These are phyloP conservation scores for Euzetes globulus DNA, from an alignment of 2,888 invertebrate genomes.

Conservation along the genomic window DNA sequence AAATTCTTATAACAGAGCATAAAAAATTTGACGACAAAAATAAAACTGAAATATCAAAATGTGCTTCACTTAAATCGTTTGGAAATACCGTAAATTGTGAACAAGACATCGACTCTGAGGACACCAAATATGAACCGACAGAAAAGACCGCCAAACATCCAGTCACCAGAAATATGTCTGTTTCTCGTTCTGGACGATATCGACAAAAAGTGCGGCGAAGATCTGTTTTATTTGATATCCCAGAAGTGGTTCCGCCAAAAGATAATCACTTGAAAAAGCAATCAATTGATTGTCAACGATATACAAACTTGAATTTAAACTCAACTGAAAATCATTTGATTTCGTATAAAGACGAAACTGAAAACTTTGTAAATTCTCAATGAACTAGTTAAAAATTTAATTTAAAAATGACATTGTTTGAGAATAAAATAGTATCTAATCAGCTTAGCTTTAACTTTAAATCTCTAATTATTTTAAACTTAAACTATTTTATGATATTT, in stretches of 20 bases:
- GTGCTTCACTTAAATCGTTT: background rate
- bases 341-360: background rate
- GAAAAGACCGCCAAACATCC: background rate
- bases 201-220: background rate
- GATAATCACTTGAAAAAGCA: background rate
- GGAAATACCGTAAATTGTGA: background rate
- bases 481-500: background rate
- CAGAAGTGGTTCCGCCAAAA: background rate
- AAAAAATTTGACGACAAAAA: background rate
- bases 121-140: background rate
- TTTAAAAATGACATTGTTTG: no score
- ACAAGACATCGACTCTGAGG: background rate
- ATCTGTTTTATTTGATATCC: conserved; percentile 22
- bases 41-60: background rate
- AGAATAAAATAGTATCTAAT: no score
- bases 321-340: background rate
- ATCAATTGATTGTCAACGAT: background rate
- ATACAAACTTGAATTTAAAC: background rate
- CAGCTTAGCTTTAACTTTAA: no score
- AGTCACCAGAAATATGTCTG: background rate
- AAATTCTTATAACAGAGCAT: background rate
- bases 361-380: background rate
- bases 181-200: conserved; percentile 1
- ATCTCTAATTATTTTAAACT: background rate
- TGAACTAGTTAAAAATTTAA: no score